Base-by-base conservation (phyloP, 2,888 invertebrate species). In the Cistogaster globosa region DNA sequence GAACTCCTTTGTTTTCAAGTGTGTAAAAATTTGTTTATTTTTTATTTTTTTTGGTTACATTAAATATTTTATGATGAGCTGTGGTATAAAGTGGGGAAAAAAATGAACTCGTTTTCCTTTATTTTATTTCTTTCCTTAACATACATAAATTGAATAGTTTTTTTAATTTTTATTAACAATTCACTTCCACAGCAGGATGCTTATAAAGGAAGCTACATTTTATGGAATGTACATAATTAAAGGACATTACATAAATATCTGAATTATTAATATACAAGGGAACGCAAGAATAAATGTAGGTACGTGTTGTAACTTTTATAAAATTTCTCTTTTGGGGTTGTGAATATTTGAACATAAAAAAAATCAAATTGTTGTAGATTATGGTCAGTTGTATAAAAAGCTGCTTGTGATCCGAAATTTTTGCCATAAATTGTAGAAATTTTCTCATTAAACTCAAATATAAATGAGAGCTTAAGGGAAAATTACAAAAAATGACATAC, bases 1-100 rank as follows among this genome's bases (percentile, higher is more conserved):
- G 18, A n/a, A 14, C 16, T 48, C 5, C 1, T 20, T 3, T 53
- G 22, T 32, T 4, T 51, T 12, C 36, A 20, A 57, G 57, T 72
- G 26, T 32, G 16, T 3, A 32, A 36, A 12, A 20, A 71, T 14
- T 36, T 60, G 11, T 11, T 16, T 65, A 57, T n/a, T 76, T 77
- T 77, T 57, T n/a, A n/a, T n/a, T 48, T 76, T 84, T 57, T 8
- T 80, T 80, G 12, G 12, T 12, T 42, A 42, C 12, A 77, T 72
- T 68, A 36, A 68, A 74, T 55, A 81, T 62, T 81, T 80, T 77
- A 84, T 84, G 76, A 84, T 76, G 80, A 76, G 79, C 76, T 76
- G 65, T 72, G 75, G 16, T 77, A 36, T 22, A 42, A 20, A 18
- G 26, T 58, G 60, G 58, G 36, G 75, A 14, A 63, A 53, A 42